Evolutionary conservation across 2,888 invertebrate species (phyloP).

Genomic region (Pterostichus madidus): DNA sequence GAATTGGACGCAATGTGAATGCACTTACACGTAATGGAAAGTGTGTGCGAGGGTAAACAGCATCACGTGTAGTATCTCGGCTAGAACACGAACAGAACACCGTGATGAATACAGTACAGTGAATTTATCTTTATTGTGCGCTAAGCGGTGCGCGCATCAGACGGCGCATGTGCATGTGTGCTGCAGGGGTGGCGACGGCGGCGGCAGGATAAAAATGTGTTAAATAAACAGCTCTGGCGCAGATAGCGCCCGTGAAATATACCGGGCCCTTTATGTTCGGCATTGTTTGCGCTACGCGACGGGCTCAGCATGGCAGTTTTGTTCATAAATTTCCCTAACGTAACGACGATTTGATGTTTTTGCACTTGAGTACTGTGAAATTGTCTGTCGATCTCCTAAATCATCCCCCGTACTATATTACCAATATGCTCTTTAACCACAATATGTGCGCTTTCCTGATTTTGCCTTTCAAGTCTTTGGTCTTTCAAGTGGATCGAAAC

Average conservation of each 20-base stretch:
- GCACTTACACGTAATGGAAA: slow-evolving; percentile 7
- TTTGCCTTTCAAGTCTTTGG: no score
- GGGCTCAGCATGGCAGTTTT: neutral
- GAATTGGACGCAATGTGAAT: slow-evolving; percentile 37
- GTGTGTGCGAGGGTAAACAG: slow-evolving; percentile 9
- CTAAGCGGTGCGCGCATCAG: slow-evolving; percentile 59
- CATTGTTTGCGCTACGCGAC: slow-evolving; percentile 53
- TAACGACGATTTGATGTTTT: slow-evolving; percentile 60
- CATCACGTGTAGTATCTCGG: slow-evolving; percentile 9
- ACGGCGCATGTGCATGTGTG: slow-evolving; percentile 40
- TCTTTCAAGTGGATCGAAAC: no score
- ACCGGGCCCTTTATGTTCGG: slow-evolving; percentile 57
- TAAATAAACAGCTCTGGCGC: slow-evolving; percentile 60
- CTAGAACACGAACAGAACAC: neutral
- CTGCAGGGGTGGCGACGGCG: neutral
- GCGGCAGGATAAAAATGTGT: slow-evolving; percentile 61
- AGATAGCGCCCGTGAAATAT: slow-evolving; percentile 59
- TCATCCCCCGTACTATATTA: neutral
- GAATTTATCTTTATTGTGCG: slow-evolving; percentile 64
- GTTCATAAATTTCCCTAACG: slow-evolving; percentile 57
- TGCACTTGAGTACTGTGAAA: slow-evolving; percentile 44
- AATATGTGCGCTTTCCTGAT: neutral
- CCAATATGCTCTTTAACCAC: slow-evolving; percentile 42
- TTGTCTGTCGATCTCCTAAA: slow-evolving; percentile 47
- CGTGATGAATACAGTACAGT: slow-evolving; percentile 58